Evolutionary conservation across 2,113 vertebrate genomes (phyloP).

Genomic region (Serinus canaria): DNA sequence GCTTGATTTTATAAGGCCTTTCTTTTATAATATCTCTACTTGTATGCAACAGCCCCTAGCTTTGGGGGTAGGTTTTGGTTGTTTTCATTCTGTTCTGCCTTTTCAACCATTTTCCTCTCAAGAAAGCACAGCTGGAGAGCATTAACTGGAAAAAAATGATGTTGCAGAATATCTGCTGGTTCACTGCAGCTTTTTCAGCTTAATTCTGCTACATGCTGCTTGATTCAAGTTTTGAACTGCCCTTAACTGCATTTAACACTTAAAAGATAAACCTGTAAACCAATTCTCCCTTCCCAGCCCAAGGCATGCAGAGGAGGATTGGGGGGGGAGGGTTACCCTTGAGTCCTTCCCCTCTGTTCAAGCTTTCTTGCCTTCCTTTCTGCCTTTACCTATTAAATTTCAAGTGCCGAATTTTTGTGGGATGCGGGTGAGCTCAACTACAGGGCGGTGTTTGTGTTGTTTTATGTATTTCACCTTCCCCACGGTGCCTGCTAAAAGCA

Average conservation of each 20-base stretch:
- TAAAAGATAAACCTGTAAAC: neutral
- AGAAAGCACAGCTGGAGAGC: conserved; percentile 9
- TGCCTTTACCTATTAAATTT: neutral
- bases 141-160: conserved; percentile 21
- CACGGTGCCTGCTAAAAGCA: neutral
- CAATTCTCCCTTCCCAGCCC: neutral
- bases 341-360: neutral
- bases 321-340: neutral
- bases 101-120: neutral
- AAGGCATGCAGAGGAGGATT: neutral
- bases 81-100: conserved; percentile 14
- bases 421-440: neutral
- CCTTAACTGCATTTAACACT: neutral
- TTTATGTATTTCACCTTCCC: neutral
- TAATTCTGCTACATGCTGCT: neutral
- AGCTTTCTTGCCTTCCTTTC: neutral
- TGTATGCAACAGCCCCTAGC: neutral
- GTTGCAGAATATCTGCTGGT: conserved; percentile 1
- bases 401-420: neutral
- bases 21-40: neutral
- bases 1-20: neutral
- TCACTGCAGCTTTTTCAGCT: neutral
- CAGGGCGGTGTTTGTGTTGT: neutral
- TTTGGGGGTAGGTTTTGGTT: neutral
- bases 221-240: neutral